These are phyloP conservation scores for Plebejus anna DNA, from an alignment of 2,888 invertebrate genomes.

Conservation along the genomic window DNA sequence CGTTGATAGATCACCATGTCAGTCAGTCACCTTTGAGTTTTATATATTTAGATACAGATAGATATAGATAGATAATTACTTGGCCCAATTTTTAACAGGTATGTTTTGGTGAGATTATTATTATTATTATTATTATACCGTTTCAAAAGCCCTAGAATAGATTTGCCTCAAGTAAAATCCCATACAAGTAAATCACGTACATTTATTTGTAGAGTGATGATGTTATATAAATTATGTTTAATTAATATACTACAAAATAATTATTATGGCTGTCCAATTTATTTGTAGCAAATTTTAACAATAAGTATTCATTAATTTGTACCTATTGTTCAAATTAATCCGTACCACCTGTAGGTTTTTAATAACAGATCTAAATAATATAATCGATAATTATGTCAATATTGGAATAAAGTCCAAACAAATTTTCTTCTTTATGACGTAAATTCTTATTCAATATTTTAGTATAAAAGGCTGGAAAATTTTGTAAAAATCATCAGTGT, in stretches of 20 bases:
- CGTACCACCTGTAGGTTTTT: conserved; percentile 42
- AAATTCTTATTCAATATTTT: conserved; percentile 37
- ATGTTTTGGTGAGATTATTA: too few relatives aligned
- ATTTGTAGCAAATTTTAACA: conserved; percentile 7
- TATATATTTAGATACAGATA: too few relatives aligned
- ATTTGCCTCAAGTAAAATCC: too few relatives aligned
- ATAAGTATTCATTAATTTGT: conserved; percentile 43
- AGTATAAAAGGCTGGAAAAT: conserved; percentile 57
- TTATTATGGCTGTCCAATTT: not conserved
- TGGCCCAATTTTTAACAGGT: too few relatives aligned
- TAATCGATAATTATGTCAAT: conserved; percentile 51
- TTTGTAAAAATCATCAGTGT: conserved; percentile 55
- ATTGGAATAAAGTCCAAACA: conserved; percentile 44
- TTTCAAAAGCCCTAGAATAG: too few relatives aligned
- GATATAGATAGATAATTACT: too few relatives aligned
- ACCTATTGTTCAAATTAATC: conserved; percentile 53
- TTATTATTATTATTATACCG: too few relatives aligned
- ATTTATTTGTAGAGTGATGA: not conserved
- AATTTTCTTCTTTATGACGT: conserved; percentile 38
- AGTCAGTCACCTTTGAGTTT: too few relatives aligned
- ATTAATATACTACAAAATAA: not conserved
- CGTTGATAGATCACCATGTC: too few relatives aligned
- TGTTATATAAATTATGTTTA: not conserved
- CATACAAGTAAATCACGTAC: too few relatives aligned
- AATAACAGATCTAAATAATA: conserved; percentile 40